Evolutionary conservation across 2,113 vertebrate species (phyloP), one percentile per base, ranked within the genome.

Genomic region (Megalops atlanticus): DNA sequence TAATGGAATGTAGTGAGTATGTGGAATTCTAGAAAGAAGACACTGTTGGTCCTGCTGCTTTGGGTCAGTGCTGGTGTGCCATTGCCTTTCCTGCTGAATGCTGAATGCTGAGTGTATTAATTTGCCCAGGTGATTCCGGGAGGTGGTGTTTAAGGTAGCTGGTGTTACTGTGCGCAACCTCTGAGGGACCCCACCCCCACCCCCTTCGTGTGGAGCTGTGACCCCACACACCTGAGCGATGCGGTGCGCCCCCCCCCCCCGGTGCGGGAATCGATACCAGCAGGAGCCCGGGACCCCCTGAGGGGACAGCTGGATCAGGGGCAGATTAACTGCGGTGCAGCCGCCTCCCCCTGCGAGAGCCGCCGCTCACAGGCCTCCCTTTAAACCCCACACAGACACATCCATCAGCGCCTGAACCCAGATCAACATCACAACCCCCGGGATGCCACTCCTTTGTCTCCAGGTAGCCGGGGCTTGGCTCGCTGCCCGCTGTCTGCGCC

Each of bases 321-420:
- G 91, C 90, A 91, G 85, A 95, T 93, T 94, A 95, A 94, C 95
- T 94, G 92, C 90, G 95, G 91, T n/a, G n/a, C n/a, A n/a, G n/a
- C n/a, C n/a, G n/a, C n/a, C n/a, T n/a, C n/a, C n/a, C n/a, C n/a
- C n/a, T n/a, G n/a, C n/a, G n/a, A n/a, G n/a, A n/a, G 91, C 88
- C 76, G 85, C 85, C 7, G 74, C 70, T 80, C 43, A 79, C 43
- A 78, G 81, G 41, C 83, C 88, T 90, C 91, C 87, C 89, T 84
- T 80, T 86, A 87, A 88, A 82, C 54, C 84, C 90, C 4, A 83
- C 72, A 64, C 81, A 74, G 81, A 83, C 78, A 84, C 88, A 94
- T 95, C 90, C 93, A 92, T 94, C 94, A 95, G 94, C 91, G 93
- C 80, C 91, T 88, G 76, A 90, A 88, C 92, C 11, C 92, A 87